Evolutionary conservation across 2,113 vertebrate genomes (phyloP), one percentile per base, ranked within the genome.

Genomic region (Lycaon pictus): DNA sequence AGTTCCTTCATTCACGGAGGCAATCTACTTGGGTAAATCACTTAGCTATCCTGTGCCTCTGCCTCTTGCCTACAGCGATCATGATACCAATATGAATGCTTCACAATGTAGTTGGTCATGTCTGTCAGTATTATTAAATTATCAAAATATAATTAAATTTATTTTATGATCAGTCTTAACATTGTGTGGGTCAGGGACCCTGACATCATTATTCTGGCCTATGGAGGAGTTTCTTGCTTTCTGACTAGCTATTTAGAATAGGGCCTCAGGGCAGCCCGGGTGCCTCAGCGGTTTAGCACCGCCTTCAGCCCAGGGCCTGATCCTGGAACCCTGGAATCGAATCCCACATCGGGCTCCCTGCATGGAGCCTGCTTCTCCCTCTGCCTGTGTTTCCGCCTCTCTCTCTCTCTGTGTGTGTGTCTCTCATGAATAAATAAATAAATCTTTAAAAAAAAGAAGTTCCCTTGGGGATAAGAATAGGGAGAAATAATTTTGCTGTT

Each of bases 381-480:
- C 43, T 43, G 43, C 43, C 43, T 43, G 5, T 43, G 43, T 43
- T 43, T 43, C 43, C 43, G 5, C 43, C 43, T 43, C 43, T 43
- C 43, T 43, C 43, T 43, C 5, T 43, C 43, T 43, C 43, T 43
- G 5, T 43, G 4, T 7, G 43, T 43, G 43, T 43, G 43, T 43
- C 43, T 43, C 43, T 43, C 43, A 43, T 43, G 43, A 43, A 43
- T 43, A 43, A 43, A 43, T 43, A 43, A 43, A 43, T 43, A 43
- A 43, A 43, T 43, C 43, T 43, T 43, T 43, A 43, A 43, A 43
- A 43, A 43, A 43, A 43, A 13, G n/a, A 94, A 90, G 29, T 35
- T 96, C 92, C 27, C 63, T 77, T 87, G 55, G 92, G 88, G 81
- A 90, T 63, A 97, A 93, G 69, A 96, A 80, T 27, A 93, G 76